These are phyloP conservation scores for western clawed frog (Xenopus tropicalis) DNA, from an alignment of 2,113 vertebrate species.

Conservation along the genomic window DNA sequence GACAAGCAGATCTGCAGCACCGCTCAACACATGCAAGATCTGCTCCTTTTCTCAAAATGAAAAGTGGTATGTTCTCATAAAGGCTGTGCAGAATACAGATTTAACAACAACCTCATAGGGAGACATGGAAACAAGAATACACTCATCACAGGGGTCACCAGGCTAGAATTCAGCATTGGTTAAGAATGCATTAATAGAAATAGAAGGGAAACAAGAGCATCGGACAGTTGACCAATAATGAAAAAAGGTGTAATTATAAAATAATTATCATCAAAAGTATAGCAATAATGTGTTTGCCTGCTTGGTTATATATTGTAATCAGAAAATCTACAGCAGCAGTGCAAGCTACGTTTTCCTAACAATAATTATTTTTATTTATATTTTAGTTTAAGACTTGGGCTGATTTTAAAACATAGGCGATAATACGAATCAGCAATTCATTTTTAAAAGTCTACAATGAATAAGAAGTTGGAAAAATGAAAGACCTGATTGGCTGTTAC, in stretches of 20 bases:
- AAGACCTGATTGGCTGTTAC: too few relatives aligned
- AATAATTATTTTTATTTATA: too few relatives aligned
- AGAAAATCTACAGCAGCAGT: background rate
- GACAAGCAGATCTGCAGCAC: background rate
- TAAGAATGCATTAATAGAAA: background rate
- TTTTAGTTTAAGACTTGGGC: too few relatives aligned
- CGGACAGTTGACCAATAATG: background rate
- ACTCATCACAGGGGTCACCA: background rate
- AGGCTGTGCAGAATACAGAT: background rate
- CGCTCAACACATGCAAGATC: background rate
- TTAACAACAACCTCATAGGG: background rate
- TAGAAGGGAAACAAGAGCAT: background rate
- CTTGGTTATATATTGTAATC: too few relatives aligned
- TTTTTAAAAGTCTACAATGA: too few relatives aligned
- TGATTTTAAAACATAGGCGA: too few relatives aligned
- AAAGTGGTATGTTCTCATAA: background rate
- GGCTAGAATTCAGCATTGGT: background rate
- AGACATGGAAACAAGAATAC: background rate
- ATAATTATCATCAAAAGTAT: too few relatives aligned
- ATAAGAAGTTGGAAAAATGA: too few relatives aligned
- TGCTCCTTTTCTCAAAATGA: background rate
- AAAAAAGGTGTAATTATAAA: too few relatives aligned
- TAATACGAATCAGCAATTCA: too few relatives aligned
- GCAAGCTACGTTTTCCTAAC: background rate
- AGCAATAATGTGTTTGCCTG: too few relatives aligned